Evolutionary conservation across 2,888 invertebrate species (phyloP).

Genomic region (Entomobrya proxima): DNA sequence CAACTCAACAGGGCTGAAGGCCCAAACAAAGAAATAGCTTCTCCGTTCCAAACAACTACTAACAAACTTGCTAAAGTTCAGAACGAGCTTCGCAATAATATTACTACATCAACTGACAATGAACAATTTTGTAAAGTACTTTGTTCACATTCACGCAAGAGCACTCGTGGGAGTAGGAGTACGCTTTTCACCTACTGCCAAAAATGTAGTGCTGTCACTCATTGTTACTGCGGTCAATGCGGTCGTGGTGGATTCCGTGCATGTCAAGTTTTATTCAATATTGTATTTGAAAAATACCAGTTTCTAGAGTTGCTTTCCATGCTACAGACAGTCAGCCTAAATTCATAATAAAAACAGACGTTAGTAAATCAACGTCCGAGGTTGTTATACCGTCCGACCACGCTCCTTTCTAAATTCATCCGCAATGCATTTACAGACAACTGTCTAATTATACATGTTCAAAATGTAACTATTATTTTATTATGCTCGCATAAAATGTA

Average conservation of each 20-base stretch:
- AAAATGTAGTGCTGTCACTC: conserved; percentile 14
- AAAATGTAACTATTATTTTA: neutral
- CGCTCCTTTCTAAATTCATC: neutral
- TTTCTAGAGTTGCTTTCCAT: neutral
- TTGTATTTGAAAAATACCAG: neutral
- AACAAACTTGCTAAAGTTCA: no score
- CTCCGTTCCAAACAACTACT: no score
- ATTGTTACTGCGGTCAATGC: conserved; percentile 18
- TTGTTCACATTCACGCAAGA: neutral
- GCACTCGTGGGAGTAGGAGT: neutral
- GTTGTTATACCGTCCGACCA: no score
- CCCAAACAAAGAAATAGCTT: no score
- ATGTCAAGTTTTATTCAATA: neutral
- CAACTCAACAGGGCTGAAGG: no score
- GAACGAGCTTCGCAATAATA: no score
- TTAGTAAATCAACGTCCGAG: no score
- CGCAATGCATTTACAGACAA: neutral
- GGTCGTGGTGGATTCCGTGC: conserved; percentile 17
- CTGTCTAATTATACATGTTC: neutral
- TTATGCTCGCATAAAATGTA: neutral
- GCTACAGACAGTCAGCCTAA: neutral
- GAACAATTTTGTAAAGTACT: conserved; percentile 5
- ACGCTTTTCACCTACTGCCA: neutral
- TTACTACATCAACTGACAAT: no score
- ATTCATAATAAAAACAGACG: no score